Evolutionary conservation across 2,797 vertebrate species (phyloP).

Genomic region (Limnodromus scolopaceus): DNA sequence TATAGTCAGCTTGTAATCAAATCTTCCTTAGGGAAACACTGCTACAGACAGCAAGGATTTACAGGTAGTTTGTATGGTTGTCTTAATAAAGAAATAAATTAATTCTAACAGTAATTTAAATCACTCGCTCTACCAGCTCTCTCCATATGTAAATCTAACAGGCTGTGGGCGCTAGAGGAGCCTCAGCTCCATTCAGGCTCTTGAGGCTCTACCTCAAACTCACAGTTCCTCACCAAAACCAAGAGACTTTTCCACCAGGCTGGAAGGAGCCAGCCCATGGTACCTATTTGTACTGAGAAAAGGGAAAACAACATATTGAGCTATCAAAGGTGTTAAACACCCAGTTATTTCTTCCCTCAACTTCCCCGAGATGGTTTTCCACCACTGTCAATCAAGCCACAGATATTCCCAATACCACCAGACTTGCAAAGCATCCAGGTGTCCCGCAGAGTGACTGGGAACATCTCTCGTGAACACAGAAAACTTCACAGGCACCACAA

Average conservation of each 20-base stretch:
- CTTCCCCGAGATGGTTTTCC: fast-evolving
- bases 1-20: conserved; percentile 23
- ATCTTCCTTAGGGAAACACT: neutral
- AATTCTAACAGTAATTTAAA: neutral
- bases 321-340: neutral
- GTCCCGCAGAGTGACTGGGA: fast-evolving
- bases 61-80: neutral
- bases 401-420: neutral
- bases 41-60: neutral
- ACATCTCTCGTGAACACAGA: neutral
- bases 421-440: neutral
- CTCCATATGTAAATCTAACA: neutral
- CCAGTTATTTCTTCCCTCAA: neutral
- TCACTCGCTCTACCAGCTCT: neutral
- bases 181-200: neutral
- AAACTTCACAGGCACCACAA: neutral
- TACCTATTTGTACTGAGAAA: neutral
- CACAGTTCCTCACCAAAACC: neutral
- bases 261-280: neutral
- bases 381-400: neutral
- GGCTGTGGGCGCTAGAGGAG: neutral
- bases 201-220: neutral
- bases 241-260: neutral
- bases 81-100: neutral
- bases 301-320: neutral